Conservation (phyloP, 2,888 invertebrate species). For the Gerosis bhagava region DNA sequence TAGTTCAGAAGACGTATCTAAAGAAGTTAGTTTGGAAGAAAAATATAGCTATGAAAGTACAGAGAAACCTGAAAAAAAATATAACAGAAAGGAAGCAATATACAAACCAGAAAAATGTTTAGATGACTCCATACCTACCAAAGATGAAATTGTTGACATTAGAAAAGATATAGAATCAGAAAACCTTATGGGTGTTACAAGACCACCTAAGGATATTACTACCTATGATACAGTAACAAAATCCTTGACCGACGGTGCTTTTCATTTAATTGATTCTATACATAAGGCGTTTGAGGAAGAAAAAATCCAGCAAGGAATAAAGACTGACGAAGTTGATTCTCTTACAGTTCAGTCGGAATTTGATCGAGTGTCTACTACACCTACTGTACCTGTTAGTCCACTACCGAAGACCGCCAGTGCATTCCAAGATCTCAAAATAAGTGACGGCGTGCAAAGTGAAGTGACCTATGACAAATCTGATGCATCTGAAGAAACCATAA, state of each 20-base stretch:
- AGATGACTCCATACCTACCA: too few relatives aligned
- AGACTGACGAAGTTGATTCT: slow-evolving; percentile 58
- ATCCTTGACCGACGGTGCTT: slow-evolving; percentile 46
- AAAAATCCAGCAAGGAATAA: slow-evolving; percentile 69
- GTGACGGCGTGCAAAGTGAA: slow-evolving; percentile 67
- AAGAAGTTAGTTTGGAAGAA: slow-evolving; percentile 70
- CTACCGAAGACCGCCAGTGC: slow-evolving; percentile 63
- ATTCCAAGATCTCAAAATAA: slow-evolving; percentile 64
- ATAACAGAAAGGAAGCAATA: slow-evolving; percentile 1
- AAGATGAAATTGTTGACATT: too few relatives aligned
- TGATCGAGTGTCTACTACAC: slow-evolving; percentile 82
- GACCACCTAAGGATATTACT: not conserved
- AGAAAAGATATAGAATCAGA: slow-evolving; percentile 6
- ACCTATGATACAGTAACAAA: slow-evolving; percentile 30
- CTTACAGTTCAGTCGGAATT: slow-evolving; percentile 43
- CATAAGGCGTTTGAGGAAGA: slow-evolving; percentile 67
- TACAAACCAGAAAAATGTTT: too few relatives aligned
- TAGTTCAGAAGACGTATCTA: slow-evolving; percentile 70
- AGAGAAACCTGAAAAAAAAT: slow-evolving; percentile 57
- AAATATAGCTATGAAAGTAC: slow-evolving; percentile 67
- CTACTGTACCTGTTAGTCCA: slow-evolving; percentile 87
- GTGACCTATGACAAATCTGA: slow-evolving; percentile 66
- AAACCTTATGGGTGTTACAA: slow-evolving; percentile 27
- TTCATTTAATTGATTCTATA: slow-evolving; percentile 59
- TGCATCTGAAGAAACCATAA: slow-evolving; percentile 70